Evolutionary conservation across 2,888 invertebrate species (phyloP).

Genomic region (Cheilosia pagana): DNA sequence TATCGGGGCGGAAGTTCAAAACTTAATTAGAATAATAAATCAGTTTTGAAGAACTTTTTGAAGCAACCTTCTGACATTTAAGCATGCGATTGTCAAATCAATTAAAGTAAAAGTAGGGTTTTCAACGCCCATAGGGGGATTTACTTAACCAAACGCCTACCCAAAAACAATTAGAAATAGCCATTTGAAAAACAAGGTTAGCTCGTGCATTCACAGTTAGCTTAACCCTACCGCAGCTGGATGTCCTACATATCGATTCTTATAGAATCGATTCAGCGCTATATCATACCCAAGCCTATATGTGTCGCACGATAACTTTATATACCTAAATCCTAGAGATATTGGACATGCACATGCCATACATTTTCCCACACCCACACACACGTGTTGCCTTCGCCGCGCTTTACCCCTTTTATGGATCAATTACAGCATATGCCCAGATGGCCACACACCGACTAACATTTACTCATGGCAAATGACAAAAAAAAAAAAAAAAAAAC

Average conservation of each 20-base stretch:
- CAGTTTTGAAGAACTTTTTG: too few species aligned
- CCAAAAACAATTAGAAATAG: conserved; percentile 4
- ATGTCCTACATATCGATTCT: conserved; percentile 47
- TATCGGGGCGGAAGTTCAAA: too few species aligned
- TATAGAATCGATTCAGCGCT: conserved; percentile 32
- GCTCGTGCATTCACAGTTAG: conserved; percentile 11
- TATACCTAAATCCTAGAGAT: conserved; percentile 5
- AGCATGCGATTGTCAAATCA: too few species aligned
- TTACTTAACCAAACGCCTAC: background rate
- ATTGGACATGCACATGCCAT: conserved; percentile 15
- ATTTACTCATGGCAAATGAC: conserved; percentile 40
- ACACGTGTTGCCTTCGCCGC: conserved; percentile 2
- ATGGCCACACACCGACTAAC: conserved; percentile 21
- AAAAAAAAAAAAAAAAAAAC: too few species aligned
- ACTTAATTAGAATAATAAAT: too few species aligned
- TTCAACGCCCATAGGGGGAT: too few species aligned
- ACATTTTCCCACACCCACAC: conserved; percentile 1
- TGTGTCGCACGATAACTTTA: conserved; percentile 20
- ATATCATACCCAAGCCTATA: background rate
- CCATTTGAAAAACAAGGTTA: conserved; percentile 30
- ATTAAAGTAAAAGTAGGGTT: too few species aligned
- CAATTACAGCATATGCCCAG: conserved; percentile 46
- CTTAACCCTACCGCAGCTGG: background rate
- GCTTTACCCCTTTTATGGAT: conserved; percentile 15
- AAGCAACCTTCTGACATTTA: too few species aligned